Percentiles rank a stretch among this genome's conserved stretches.
Conservation (phyloP, 2,888 invertebrate species). For the Drosophila flavopinicola region DNA sequence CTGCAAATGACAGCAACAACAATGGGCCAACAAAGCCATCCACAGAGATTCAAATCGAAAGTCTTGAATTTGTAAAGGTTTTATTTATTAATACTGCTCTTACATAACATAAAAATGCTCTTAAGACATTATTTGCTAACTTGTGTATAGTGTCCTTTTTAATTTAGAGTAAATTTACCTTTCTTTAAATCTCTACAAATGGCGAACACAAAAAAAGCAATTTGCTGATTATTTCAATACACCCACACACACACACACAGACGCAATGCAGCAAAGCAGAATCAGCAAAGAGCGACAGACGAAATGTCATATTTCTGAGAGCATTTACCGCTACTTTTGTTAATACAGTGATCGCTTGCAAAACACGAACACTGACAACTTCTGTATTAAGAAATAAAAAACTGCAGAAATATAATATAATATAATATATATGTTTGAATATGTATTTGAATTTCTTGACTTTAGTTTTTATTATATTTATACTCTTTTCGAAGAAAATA, state of each 20-base stretch:
- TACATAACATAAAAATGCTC: constrained; percentile 1
- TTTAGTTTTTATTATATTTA: no score
- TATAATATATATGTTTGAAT: no score
- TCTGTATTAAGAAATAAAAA: no score
- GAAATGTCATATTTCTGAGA: constrained; percentile 36
- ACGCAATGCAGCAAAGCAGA: constrained; percentile 4
- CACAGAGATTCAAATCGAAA: constrained; percentile 13
- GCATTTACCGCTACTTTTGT: not conserved
- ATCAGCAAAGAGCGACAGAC: constrained; percentile 9
- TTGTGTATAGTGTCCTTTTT: no score
- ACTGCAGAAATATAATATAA: no score
- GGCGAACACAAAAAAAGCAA: constrained; percentile 48
- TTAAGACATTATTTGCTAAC: no score
- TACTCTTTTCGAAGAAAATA: no score
- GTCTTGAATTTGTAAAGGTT: constrained; percentile 6
- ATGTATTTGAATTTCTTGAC: no score
- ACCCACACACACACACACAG: constrained; percentile 25
- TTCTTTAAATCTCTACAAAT: no score
- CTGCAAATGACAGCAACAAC: constrained; percentile 30
- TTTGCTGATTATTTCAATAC: constrained; percentile 44
- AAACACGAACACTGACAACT: no score
- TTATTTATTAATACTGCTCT: not conserved
- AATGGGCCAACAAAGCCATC: constrained; percentile 14
- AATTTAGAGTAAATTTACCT: no score
- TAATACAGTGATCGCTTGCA: not conserved